Evolutionary conservation across 2,113 vertebrate genomes (phyloP).

Genomic region (Orcinus orca): DNA sequence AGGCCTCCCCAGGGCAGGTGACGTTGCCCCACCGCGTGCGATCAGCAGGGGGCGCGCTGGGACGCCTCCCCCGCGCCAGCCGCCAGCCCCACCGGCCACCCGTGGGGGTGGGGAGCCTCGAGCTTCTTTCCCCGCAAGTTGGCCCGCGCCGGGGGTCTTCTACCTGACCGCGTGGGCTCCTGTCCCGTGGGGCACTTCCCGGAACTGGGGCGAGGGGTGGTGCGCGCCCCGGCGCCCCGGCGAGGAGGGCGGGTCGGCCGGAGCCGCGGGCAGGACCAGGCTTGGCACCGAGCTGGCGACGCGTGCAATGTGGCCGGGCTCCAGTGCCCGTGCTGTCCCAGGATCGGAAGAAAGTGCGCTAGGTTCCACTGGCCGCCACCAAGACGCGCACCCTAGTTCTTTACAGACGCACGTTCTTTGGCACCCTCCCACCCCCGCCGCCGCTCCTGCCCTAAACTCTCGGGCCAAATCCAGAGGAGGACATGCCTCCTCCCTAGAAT

Average conservation of each 20-base stretch:
- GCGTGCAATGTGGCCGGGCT: accelerated
- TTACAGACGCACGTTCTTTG: accelerated
- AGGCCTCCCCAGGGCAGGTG: no score
- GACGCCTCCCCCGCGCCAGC: accelerated
- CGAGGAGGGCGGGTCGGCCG: accelerated
- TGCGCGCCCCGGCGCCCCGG: accelerated
- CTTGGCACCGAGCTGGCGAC: not conserved
- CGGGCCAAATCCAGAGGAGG: not conserved
- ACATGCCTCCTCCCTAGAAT: not conserved
- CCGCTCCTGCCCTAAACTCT: not conserved
- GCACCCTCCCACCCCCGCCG: accelerated
- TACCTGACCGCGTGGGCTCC: accelerated
- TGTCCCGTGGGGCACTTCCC: accelerated
- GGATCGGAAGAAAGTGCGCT: not conserved
- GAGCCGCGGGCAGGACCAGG: accelerated
- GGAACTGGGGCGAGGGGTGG: not conserved
- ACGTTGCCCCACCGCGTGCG: accelerated
- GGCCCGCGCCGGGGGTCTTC: accelerated
- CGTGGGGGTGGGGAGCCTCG: not conserved
- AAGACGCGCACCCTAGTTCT: accelerated
- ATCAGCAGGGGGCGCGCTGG: not conserved
- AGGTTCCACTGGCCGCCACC: accelerated
- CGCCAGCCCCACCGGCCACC: accelerated
- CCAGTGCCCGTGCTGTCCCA: not conserved
- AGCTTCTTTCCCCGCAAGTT: not conserved